A percentile compares a stretch with the other conserved stretches of the same genome.
Conservation (phyloP, 30 jellyfish, hydroid and myxozoan genomes). For the Hydractinia symbiolongicarpus region DNA sequence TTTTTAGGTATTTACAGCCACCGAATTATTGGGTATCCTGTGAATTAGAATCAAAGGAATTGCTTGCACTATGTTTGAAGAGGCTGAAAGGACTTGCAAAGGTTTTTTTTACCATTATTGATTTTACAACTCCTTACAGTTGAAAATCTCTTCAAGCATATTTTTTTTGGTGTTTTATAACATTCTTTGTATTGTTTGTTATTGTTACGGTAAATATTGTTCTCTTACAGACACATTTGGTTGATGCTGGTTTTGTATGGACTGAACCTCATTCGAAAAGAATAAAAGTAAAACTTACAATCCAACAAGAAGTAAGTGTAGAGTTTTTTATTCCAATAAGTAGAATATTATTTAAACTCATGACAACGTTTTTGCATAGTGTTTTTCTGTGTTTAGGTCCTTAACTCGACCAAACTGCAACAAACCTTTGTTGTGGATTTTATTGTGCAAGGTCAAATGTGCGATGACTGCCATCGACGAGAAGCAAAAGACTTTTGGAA, state of each 20-base stretch:
- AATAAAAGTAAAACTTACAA: conserved; percentile 80
- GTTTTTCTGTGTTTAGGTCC: conserved; percentile 45
- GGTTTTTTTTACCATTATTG: conserved; percentile 33
- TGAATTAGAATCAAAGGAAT: conserved; percentile 91
- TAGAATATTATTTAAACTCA: not conserved
- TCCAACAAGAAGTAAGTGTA: conserved; percentile 82
- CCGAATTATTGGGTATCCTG: conserved; percentile 87
- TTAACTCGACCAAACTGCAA: conserved; percentile 92
- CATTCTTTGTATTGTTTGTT: too few species aligned
- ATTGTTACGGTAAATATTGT: too few species aligned
- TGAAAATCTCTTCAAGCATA: too few species aligned
- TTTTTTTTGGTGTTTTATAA: too few species aligned
- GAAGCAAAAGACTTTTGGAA: conserved; percentile 98
- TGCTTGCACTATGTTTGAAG: conserved; percentile 86
- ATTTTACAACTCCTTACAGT: too few species aligned
- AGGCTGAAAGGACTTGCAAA: conserved; percentile 85
- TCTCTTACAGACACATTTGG: conserved; percentile 79
- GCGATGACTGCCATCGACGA: conserved; percentile 95
- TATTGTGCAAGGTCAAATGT: conserved; percentile 91
- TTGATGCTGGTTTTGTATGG: conserved; percentile 98
- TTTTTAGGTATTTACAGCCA: conserved; percentile 86
- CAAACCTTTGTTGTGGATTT: conserved; percentile 96
- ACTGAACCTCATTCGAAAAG: conserved; percentile 98
- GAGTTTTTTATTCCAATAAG: not conserved
- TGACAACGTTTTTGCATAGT: not conserved